phyloP scores from a whole-genome alignment of 2,888 invertebrate genomes.

The Monochamus alternatus region DNA sequence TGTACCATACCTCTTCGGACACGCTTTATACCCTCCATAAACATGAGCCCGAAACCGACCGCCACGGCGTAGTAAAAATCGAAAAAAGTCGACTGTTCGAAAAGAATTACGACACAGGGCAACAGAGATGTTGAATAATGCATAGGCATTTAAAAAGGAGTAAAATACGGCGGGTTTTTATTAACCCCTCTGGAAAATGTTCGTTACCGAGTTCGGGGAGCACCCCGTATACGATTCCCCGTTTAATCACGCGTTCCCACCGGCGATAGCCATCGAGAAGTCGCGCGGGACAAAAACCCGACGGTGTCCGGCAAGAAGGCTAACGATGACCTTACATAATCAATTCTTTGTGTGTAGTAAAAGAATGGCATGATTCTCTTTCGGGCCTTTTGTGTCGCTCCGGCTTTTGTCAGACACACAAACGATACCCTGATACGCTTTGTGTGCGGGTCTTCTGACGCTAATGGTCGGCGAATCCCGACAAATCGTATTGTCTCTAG shows the following conservation, averaged over 20 bases:
- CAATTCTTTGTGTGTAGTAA: slow-evolving; percentile 55
- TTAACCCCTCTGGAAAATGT: no score
- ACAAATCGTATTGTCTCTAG: not conserved
- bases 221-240: not conserved
- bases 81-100: no score
- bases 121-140: no score
- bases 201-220: no score
- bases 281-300: slow-evolving; percentile 45
- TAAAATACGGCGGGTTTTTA: no score
- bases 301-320: slow-evolving; percentile 12
- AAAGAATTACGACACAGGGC: no score
- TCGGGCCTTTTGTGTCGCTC: slow-evolving; percentile 48
- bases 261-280: slow-evolving; percentile 48
- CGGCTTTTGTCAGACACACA: slow-evolving; percentile 45
- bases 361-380: slow-evolving; percentile 50
- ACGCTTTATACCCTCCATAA: not conserved
- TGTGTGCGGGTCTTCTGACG: slow-evolving; percentile 18
- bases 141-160: no score
- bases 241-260: slow-evolving; percentile 52
- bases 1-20: not conserved
- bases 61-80: no score
- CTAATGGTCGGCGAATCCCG: slow-evolving; percentile 16
- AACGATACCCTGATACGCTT: slow-evolving; percentile 30
- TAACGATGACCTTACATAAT: slow-evolving; percentile 54
- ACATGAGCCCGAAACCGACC: no score